Conservation (phyloP, 1,140 invertebrate genomes). For the Magallana ariakensis region DNA sequence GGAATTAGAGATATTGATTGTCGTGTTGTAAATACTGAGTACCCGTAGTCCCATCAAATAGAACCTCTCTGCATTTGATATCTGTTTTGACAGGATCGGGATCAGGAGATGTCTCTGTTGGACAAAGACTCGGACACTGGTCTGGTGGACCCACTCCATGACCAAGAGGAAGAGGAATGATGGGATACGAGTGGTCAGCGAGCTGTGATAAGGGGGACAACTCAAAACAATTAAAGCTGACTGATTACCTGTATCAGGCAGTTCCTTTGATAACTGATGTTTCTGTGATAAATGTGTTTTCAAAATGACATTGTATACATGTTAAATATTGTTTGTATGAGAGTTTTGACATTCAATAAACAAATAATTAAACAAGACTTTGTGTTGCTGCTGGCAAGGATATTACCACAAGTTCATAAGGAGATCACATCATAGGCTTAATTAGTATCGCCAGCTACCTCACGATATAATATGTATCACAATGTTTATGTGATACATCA, state of each 20-base stretch:
- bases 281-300: not conserved
- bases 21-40: no score
- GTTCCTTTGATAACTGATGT: not conserved
- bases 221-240: not conserved
- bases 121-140: conserved; percentile 3
- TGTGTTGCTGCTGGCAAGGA: no score
- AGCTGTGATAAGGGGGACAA: conserved; percentile 2
- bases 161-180: not conserved
- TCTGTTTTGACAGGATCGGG: not conserved
- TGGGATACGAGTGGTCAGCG: not conserved
- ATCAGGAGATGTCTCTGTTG: conserved; percentile 11
- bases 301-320: not conserved
- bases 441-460: no score
- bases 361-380: no score
- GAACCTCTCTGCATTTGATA: no score
- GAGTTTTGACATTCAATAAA: not conserved
- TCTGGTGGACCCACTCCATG: not conserved
- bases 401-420: no score
- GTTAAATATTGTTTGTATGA: not conserved
- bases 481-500: no score
- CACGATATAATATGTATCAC: no score
- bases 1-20: no score
- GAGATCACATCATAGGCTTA: no score
- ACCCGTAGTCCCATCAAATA: no score
- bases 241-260: not conserved